Conservation (phyloP, 2,113 vertebrate genomes). For the Sarotherodon lohbergeri region DNA sequence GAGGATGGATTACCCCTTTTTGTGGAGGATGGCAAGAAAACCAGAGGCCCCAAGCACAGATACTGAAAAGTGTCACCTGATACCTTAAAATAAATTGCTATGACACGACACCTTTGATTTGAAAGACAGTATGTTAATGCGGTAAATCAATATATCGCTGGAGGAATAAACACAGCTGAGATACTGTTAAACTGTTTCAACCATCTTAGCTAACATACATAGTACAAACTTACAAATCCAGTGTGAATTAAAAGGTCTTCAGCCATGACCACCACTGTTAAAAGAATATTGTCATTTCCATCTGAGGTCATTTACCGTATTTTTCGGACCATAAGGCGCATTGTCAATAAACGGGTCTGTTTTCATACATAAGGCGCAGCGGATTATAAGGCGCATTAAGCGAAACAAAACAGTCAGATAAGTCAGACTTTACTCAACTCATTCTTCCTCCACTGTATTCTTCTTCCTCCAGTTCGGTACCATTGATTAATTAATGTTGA, state of each 20-base stretch:
- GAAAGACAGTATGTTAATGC: not conserved
- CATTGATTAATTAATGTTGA: not conserved
- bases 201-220: not conserved
- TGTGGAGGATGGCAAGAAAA: not conserved
- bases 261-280: not conserved
- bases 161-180: not conserved
- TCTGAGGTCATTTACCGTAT: not conserved
- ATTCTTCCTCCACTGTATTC: not conserved
- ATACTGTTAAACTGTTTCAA: not conserved
- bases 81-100: not conserved
- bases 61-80: not conserved
- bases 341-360: not conserved
- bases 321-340: not conserved
- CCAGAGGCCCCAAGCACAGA: not conserved
- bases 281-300: not conserved
- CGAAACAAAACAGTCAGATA: not conserved
- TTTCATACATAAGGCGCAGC: not conserved
- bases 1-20: constrained; percentile 11
- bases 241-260: not conserved
- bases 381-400: not conserved
- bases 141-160: not conserved
- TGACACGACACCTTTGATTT: accelerated
- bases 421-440: not conserved
- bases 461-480: not conserved
- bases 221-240: not conserved